Base-by-base conservation (phyloP, 2,888 invertebrate species). In the Drosophila ustulata region DNA sequence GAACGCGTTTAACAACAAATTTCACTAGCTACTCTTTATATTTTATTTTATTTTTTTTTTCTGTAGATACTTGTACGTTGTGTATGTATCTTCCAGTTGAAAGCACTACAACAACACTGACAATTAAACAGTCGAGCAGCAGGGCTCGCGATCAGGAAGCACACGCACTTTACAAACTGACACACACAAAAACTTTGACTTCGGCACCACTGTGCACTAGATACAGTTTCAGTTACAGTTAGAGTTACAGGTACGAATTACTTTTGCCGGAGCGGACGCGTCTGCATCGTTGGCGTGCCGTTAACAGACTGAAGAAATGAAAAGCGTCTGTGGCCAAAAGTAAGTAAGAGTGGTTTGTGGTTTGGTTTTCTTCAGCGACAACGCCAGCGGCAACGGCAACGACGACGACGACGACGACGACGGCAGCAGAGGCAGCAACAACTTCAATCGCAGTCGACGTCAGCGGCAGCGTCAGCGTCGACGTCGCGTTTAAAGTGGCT, bases 271-370 rank as follows among this genome's bases (percentile, higher is more conserved):
- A 81, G 89, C 82, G 67, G 64, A 62, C 86, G 86, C 90, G 91
- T 91, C 91, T 91, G 92, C 89, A 91, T 89, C 89, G 92, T 87
- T 91, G 89, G 92, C 91, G 88, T 91, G 90, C 89, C 92, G 84
- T 89, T 82, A 89, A 91, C 90, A 89, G 91, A 91, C 91, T 91
- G 91, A 91, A 91, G 90, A 90, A 90, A 89, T 90, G 88, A 86
- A 91, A 91, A 91, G 75, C 88, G 88, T 88, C 86, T 84, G 81
- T 80, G 80, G 78, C 84, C 89, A 89, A 88, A 89, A 85, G 91
- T 90, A 89, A 92, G 89, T 90, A 90, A 90, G 88, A 89, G 90
- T 88, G 88, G 79, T 78, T 76, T 53, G 62, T 65, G 64, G 62
- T 51, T 55, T 41, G 78, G 71, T 77, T 88, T 84, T 75, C 80